phyloP scores from a whole-genome alignment of 1,140 invertebrate genomes.

The Formica exsecta region DNA sequence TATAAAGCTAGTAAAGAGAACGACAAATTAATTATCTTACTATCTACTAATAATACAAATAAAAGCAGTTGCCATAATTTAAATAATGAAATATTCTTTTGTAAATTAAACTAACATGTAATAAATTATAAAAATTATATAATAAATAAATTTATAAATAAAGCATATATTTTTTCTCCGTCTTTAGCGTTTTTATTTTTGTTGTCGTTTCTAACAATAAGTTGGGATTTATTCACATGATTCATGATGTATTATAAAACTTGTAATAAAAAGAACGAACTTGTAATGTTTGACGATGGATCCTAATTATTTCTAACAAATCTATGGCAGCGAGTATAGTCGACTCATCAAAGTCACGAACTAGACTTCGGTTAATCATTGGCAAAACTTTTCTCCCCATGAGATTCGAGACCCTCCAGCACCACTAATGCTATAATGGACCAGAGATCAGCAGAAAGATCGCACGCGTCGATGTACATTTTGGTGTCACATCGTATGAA shows the following conservation, averaged over 20 bases:
- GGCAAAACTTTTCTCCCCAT: conserved; percentile 81
- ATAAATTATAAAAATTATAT: conserved; percentile 14
- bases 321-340: conserved; percentile 56
- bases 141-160: neutral
- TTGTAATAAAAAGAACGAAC: neutral
- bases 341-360: conserved; percentile 63
- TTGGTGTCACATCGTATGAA: neutral
- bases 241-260: neutral
- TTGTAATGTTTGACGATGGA: conserved; percentile 13
- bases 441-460: conserved; percentile 42
- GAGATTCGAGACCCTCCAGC: conserved; percentile 75
- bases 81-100: neutral
- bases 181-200: neutral
- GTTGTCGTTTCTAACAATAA: neutral
- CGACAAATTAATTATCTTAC: neutral
- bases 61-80: neutral
- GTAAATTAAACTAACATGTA: neutral
- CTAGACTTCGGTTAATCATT: conserved; percentile 82
- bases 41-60: neutral
- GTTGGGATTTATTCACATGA: neutral
- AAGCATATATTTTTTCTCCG: neutral
- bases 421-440: conserved; percentile 81
- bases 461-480: conserved; percentile 15
- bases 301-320: conserved; percentile 69
- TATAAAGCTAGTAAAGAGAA: neutral